phyloP scores from a whole-genome alignment of 2,888 invertebrate species.

The Pristionchus japonicus region DNA sequence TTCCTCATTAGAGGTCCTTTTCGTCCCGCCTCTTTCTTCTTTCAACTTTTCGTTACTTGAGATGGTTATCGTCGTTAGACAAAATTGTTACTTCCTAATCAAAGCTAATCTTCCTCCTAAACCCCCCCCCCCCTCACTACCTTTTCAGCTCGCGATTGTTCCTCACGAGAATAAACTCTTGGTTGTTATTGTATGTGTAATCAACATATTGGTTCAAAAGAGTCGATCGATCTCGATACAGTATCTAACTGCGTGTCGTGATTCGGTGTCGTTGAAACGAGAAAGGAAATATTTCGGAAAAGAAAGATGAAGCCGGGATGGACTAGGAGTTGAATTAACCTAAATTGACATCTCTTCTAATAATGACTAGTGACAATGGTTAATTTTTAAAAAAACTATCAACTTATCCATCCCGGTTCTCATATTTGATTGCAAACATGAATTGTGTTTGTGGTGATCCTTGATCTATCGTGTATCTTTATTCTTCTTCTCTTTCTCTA shows the following conservation, averaged over 20 bases:
- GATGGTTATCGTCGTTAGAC: slow-evolving; percentile 28
- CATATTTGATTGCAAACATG: too few relatives aligned
- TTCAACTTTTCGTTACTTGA: neutral
- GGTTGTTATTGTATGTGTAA: neutral
- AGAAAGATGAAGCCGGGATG: neutral
- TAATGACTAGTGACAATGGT: too few relatives aligned
- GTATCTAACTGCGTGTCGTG: neutral
- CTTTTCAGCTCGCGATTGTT: neutral
- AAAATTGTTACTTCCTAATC: slow-evolving; percentile 32
- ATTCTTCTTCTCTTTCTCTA: too few relatives aligned
- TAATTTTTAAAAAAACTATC: too few relatives aligned
- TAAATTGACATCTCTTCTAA: too few relatives aligned
- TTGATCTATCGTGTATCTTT: too few relatives aligned
- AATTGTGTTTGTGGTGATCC: too few relatives aligned
- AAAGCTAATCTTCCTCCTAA: neutral
- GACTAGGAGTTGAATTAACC: too few relatives aligned
- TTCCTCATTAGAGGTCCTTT: slow-evolving; percentile 31
- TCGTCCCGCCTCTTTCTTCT: neutral
- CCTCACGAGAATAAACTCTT: neutral
- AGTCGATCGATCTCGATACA: slow-evolving; percentile 32
- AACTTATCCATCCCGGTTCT: too few relatives aligned
- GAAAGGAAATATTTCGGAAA: neutral
- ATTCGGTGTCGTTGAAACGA: neutral
- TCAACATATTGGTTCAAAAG: neutral
- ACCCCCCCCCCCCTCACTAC: neutral